These are phyloP conservation scores for Nasalis larvatus DNA, from an alignment of 2,113 vertebrate species.

Conservation along the genomic window DNA sequence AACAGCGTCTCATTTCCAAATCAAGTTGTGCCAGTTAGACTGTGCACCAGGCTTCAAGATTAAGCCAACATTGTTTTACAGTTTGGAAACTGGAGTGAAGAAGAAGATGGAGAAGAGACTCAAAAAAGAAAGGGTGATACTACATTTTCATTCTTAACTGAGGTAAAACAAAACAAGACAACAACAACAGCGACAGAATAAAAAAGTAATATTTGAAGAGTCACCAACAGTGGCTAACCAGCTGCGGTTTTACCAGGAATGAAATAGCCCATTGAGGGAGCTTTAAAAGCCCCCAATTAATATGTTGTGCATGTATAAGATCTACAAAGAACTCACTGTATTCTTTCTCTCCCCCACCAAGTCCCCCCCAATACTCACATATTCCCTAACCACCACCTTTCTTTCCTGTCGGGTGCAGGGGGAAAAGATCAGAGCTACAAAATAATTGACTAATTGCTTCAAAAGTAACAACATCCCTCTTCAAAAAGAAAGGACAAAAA, in stretches of 20 bases:
- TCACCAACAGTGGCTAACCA: conserved; percentile 82
- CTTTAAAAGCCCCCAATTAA: conserved; percentile 86
- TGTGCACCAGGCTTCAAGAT: conserved; percentile 62
- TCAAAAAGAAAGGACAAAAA: conserved; percentile 79
- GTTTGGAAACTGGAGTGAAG: conserved; percentile 62
- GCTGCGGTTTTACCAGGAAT: conserved; percentile 85
- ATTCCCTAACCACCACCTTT: conserved; percentile 77
- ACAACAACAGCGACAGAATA: conserved; percentile 66
- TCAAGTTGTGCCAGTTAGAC: conserved; percentile 66
- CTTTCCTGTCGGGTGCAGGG: conserved; percentile 74
- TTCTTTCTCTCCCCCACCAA: conserved; percentile 69
- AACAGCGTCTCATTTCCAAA: conserved; percentile 82
- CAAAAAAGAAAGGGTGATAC: neutral
- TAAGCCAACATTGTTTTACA: conserved; percentile 58
- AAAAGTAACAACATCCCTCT: conserved; percentile 79
- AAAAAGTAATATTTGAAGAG: conserved; percentile 84
- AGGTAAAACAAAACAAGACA: conserved; percentile 74
- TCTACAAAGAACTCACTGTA: conserved; percentile 88
- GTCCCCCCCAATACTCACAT: conserved; percentile 45
- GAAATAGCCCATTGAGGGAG: conserved; percentile 84
- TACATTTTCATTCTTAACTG: conserved; percentile 31
- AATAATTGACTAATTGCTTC: conserved; percentile 87
- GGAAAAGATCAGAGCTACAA: conserved; percentile 82
- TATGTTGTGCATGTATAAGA: conserved; percentile 85
- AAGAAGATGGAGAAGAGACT: conserved; percentile 37